Evolutionary conservation across 1,140 invertebrate species (phyloP).

Genomic region (Phenacoccus solenopsis): DNA sequence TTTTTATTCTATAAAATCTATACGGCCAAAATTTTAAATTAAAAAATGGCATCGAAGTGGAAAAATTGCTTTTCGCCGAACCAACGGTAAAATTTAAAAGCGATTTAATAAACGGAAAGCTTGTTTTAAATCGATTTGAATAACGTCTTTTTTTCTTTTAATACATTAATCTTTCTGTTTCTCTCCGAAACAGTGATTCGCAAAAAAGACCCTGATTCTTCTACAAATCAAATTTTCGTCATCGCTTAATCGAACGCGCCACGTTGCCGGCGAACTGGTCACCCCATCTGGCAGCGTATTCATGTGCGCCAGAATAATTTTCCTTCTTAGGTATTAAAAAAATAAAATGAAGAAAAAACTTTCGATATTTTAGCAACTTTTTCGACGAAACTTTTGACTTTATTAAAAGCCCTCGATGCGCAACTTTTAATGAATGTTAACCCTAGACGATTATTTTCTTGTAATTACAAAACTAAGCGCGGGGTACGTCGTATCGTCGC

Average conservation of each 20-base stretch:
- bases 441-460: neutral
- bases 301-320: too few relatives aligned
- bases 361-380: neutral
- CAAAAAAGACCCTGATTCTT: too few relatives aligned
- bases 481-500: too few relatives aligned
- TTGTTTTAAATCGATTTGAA: constrained; percentile 5
- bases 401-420: constrained; percentile 1
- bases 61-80: constrained; percentile 10
- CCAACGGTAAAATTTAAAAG: constrained; percentile 9
- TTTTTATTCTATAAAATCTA: constrained; percentile 9
- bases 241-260: too few relatives aligned
- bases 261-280: too few relatives aligned
- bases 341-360: neutral
- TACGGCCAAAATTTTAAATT: constrained; percentile 5
- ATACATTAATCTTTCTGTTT: too few relatives aligned
- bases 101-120: constrained; percentile 6
- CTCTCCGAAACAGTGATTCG: too few relatives aligned
- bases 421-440: neutral
- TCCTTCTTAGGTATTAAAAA: too few relatives aligned
- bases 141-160: neutral
- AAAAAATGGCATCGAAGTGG: constrained; percentile 2
- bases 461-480: neutral
- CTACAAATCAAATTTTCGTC: too few relatives aligned
- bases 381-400: neutral
- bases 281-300: too few relatives aligned